phyloP scores from a whole-genome alignment of 2,797 vertebrate genomes.

The Perodicticus potto region DNA sequence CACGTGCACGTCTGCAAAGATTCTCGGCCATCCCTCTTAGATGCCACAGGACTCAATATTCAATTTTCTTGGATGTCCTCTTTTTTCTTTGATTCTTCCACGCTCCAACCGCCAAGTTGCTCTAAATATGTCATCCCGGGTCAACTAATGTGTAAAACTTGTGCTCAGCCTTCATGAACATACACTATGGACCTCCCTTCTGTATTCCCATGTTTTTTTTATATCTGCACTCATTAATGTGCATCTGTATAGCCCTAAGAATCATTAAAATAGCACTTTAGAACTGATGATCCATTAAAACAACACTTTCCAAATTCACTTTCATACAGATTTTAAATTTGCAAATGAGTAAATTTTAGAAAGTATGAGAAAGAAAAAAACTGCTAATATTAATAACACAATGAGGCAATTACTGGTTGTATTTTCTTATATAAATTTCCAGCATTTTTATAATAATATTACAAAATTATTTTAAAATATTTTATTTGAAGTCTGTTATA shows the following conservation, averaged over 20 bases:
- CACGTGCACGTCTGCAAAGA: not conserved
- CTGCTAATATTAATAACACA: not conserved
- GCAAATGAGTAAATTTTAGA: not conserved
- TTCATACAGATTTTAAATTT: not conserved
- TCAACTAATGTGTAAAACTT: not conserved
- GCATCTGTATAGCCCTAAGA: not conserved
- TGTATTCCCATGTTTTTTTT: not conserved
- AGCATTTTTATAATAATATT: not conserved
- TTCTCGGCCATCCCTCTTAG: not conserved
- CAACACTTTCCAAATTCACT: not conserved
- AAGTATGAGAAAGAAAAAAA: not conserved
- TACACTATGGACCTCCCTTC: not conserved
- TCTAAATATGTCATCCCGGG: not conserved
- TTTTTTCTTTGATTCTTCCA: not conserved
- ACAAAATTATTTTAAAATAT: not conserved
- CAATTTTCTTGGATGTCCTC: not conserved
- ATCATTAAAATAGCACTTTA: not conserved
- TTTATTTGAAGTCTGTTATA: not conserved
- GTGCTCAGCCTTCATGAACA: not conserved
- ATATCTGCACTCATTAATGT: not conserved
- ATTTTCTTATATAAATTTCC: not conserved
- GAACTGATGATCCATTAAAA: not conserved
- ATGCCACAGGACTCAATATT: not conserved
- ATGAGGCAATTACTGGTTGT: not conserved
- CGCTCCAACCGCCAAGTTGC: accelerated